Percentiles rank a stretch among this genome's conserved stretches.
These are phyloP conservation scores for Achlya flavicornis DNA, from an alignment of 2,888 invertebrate species.

Conservation along the genomic window DNA sequence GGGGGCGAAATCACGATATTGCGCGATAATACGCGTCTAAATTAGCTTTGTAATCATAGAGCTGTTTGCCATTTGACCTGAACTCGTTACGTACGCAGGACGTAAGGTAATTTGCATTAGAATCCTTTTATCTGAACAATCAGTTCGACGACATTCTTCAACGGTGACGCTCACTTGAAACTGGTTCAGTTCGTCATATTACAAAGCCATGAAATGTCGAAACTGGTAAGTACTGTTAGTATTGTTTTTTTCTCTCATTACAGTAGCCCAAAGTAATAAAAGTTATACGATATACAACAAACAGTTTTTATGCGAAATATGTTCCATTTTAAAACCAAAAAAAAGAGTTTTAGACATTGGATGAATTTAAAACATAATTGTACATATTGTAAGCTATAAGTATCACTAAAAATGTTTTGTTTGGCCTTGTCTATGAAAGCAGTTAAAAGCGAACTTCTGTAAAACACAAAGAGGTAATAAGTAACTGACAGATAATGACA, in stretches of 20 bases:
- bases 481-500: neutral
- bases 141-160: constrained; percentile 15
- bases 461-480: neutral
- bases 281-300: no score
- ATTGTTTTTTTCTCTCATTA: no score
- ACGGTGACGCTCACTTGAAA: constrained; percentile 8
- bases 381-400: no score
- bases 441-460: neutral
- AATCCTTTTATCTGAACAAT: constrained; percentile 28
- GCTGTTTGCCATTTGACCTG: constrained; percentile 41
- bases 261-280: no score
- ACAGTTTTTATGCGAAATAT: no score
- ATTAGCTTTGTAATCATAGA: constrained; percentile 32
- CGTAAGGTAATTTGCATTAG: constrained; percentile 29
- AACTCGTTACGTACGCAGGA: constrained; percentile 26
- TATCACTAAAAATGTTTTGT: no score
- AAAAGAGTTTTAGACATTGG: no score
- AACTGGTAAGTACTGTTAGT: neutral
- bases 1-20: constrained; percentile 48
- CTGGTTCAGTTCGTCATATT: constrained; percentile 12
- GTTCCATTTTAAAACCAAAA: no score
- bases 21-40: constrained; percentile 38
- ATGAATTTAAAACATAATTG: no score
- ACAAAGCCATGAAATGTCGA: neutral
- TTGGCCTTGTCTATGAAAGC: no score